These are phyloP conservation scores for Cecropterus lyciades DNA, from an alignment of 1,140 invertebrate genomes.

Conservation along the genomic window DNA sequence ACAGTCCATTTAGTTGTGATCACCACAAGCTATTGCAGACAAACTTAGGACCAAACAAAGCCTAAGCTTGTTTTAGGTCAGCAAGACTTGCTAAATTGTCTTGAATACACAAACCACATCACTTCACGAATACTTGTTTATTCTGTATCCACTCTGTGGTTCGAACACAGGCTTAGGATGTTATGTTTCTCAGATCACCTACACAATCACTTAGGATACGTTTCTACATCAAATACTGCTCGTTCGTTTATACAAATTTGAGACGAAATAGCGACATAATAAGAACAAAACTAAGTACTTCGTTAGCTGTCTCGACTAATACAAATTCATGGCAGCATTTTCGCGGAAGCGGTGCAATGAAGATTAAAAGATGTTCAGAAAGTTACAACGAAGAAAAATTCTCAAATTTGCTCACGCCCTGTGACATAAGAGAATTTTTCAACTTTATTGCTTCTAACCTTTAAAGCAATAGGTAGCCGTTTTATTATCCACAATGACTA, in stretches of 20 bases:
- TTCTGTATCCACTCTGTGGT: neutral
- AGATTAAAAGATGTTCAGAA: constrained; percentile 2
- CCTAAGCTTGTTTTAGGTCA: no score
- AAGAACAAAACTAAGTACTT: constrained; percentile 12
- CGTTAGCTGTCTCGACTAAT: constrained; percentile 24
- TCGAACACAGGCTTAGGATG: neutral
- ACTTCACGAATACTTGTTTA: neutral
- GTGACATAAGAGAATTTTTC: neutral
- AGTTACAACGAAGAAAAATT: constrained; percentile 15
- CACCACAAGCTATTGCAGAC: no score
- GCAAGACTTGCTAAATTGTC: no score
- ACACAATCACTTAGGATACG: neutral
- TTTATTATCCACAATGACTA: no score
- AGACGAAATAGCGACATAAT: neutral
- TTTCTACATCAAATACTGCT: neutral
- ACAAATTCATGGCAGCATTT: constrained; percentile 30
- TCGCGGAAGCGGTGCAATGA: constrained; percentile 10
- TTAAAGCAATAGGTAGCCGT: no score
- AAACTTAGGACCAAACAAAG: no score
- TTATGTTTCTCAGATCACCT: neutral
- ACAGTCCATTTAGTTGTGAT: no score
- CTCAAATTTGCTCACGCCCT: neutral
- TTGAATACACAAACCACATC: neutral
- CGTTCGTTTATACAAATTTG: neutral
- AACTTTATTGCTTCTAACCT: neutral